Evolutionary conservation across 92 coral and sea anemone genomes (phyloP), one percentile per base, ranked within the genome.

Genomic region (Metridium senile): DNA sequence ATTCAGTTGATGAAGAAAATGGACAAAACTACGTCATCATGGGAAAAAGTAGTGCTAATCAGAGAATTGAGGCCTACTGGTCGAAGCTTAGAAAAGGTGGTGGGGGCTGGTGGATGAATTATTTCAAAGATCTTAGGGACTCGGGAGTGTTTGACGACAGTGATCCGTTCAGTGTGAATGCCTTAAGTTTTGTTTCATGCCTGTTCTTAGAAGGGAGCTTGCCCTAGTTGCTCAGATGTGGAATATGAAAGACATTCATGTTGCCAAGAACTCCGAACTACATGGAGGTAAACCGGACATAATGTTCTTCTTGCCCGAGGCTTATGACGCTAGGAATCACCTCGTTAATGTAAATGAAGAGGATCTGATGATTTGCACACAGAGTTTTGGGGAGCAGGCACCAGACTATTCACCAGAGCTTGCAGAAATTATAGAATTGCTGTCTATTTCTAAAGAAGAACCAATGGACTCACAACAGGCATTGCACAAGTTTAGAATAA

Each of bases 1-100:
- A n/a, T n/a, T n/a, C n/a, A n/a, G n/a, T n/a, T n/a, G n/a, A n/a
- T 57, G 26, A 57, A 10, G 26, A 7, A 10, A 28, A 13, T 19
- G 20, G 6, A 2, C 27, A 29, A 22, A 2, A 10, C 2, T 2
- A 54, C 8, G 31, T 62, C 19, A 62, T 29, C 23, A 62, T 1
- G 18, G 68, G 49, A 39, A 39, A 39, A 39, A 39, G 49, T 13
- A 39, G 74, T 46, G 82, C 74, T 25, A 81, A 86, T 58, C 90
- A 86, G 46, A 49, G 90, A 71, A 86, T 81, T 27, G 90, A 76
- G 66, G 82, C 90, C 43, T 86, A 58, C 63, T 86, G 90, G 90
- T 86, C 91, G 0, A 76, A 86, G 31, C 74, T 70, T 39, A 66
- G 25, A 52, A 26, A 69, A 31, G 74, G 52, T 43, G 74, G 74